Evolutionary conservation across 2,888 invertebrate genomes (phyloP).

Genomic region (Euplagia quadripunctaria): DNA sequence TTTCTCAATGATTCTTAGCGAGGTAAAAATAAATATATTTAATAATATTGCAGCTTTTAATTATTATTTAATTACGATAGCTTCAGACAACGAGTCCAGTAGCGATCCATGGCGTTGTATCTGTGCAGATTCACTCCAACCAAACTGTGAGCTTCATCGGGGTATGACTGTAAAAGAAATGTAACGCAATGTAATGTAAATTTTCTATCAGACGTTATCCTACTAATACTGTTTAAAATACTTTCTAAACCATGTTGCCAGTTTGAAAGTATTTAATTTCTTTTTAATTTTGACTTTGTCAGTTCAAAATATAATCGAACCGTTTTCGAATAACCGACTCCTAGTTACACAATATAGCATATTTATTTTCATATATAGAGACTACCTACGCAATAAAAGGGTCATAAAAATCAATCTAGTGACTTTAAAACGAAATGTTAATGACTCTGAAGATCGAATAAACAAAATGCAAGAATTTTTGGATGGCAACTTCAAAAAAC

Average conservation of each 20-base stretch:
- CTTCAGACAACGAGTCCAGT: slow-evolving; percentile 89
- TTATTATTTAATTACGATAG: slow-evolving; percentile 31
- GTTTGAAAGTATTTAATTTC: background rate
- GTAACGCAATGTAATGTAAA: background rate
- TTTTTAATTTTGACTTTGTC: no score
- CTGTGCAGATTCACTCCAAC: slow-evolving; percentile 91
- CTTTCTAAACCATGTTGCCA: no score
- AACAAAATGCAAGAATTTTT: no score
- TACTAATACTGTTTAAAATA: background rate
- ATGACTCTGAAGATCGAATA: no score
- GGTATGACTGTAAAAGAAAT: slow-evolving; percentile 89
- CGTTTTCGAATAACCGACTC: no score
- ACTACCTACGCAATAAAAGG: no score
- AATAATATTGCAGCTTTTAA: background rate
- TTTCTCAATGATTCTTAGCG: background rate
- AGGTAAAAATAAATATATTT: background rate
- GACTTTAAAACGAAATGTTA: no score
- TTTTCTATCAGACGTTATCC: background rate
- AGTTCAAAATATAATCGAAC: no score
- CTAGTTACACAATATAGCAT: no score
- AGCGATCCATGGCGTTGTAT: slow-evolving; percentile 93
- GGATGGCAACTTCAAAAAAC: no score
- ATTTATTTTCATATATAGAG: no score
- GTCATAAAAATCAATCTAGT: no score
- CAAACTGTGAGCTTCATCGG: slow-evolving; percentile 94